A percentile compares a stretch with the other conserved stretches of the same genome.
Evolutionary conservation across 2,113 vertebrate species (phyloP).

Genomic region (Isichthys henryi): DNA sequence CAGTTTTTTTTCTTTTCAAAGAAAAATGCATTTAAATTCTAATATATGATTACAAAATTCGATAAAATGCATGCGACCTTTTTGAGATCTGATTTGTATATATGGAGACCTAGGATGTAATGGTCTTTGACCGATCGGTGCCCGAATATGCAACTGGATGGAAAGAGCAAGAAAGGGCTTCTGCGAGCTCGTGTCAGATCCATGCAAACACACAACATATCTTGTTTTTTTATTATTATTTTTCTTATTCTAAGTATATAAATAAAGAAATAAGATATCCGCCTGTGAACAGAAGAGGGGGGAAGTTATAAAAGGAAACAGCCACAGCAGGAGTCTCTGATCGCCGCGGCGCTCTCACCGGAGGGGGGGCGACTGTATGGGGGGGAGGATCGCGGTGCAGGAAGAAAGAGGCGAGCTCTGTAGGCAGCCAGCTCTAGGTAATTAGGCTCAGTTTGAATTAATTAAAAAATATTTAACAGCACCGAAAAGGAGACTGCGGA

Average conservation of each 20-base stretch:
- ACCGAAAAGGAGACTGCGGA: background rate
- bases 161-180: background rate
- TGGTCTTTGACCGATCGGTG: background rate
- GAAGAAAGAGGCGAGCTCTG: background rate
- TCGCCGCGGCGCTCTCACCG: background rate
- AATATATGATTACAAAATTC: background rate
- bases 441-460: slow-evolving; percentile 8
- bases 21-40: background rate
- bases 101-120: too few species aligned
- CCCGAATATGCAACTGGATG: background rate
- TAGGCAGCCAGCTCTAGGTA: slow-evolving; percentile 1
- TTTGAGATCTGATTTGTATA: background rate
- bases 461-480: background rate
- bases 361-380: background rate
- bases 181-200: background rate
- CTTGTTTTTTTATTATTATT: background rate
- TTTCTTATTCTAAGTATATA: background rate
- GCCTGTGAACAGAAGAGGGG: background rate
- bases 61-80: background rate
- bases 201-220: background rate
- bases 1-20: background rate
- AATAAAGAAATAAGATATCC: background rate
- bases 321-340: background rate
- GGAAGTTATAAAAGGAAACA: background rate
- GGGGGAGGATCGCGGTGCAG: background rate